Evolutionary conservation across 2,113 vertebrate species (phyloP).

Genomic region (Montifringilla adamsi): DNA sequence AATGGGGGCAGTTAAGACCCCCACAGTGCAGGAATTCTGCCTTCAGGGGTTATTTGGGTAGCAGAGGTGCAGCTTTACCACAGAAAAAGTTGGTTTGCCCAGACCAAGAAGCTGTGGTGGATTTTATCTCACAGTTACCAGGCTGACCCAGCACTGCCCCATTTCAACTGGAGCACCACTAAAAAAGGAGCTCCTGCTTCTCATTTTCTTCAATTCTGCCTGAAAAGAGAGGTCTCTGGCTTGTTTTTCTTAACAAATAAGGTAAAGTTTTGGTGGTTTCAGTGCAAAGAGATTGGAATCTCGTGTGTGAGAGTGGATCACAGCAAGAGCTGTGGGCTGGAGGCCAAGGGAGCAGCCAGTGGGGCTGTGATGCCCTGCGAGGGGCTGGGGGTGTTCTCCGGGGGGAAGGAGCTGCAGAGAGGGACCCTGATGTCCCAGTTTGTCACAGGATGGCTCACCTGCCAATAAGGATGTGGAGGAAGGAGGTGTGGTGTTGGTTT

Average conservation of each 20-base stretch:
- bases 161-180: not conserved
- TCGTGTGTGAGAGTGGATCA: not conserved
- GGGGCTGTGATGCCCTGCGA: not conserved
- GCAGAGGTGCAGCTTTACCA: not conserved
- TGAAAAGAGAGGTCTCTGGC: not conserved
- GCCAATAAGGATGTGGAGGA: rapidly evolving
- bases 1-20: not conserved
- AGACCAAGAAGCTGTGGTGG: not conserved
- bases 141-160: not conserved
- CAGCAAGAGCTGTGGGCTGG: not conserved
- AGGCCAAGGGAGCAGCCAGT: rapidly evolving
- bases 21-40: not conserved
- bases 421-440: rapidly evolving
- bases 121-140: not conserved
- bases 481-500: not conserved
- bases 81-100: not conserved
- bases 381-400: not conserved
- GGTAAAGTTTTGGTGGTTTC: not conserved
- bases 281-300: not conserved
- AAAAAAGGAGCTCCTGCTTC: not conserved
- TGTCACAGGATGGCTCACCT: rapidly evolving
- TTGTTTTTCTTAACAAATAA: not conserved
- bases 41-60: not conserved
- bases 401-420: not conserved
- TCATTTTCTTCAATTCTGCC: not conserved